A percentile compares a stretch with the other conserved stretches of the same genome.
These are phyloP conservation scores for Sceloporus tristichus DNA, from an alignment of 2,113 vertebrate genomes.

Conservation along the genomic window DNA sequence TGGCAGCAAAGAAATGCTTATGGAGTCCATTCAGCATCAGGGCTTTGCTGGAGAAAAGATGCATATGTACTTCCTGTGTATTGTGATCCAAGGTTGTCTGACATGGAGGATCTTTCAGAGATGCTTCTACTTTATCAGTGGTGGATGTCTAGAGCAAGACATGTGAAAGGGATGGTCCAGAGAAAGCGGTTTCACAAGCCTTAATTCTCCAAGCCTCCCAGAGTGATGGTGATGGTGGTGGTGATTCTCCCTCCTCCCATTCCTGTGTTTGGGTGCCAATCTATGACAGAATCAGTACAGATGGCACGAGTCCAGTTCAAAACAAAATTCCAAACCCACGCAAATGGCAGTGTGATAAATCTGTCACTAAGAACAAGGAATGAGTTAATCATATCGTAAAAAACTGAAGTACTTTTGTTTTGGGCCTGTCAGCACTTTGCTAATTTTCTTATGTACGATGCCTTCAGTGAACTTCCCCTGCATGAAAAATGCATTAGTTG, in stretches of 20 bases:
- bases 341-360: not conserved
- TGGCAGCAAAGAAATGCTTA: not conserved
- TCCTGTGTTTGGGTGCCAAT: not conserved
- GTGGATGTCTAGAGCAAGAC: not conserved
- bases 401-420: not conserved
- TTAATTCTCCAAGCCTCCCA: not conserved
- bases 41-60: not conserved
- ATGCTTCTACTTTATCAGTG: too few species aligned
- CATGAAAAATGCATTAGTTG: constrained; percentile 19
- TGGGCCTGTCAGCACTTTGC: not conserved
- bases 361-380: not conserved
- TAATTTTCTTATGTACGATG: not conserved
- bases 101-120: not conserved
- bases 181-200: not conserved
- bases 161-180: not conserved
- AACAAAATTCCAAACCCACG: not conserved
- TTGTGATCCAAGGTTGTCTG: not conserved
- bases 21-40: not conserved
- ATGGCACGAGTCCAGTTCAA: not conserved
- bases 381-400: not conserved
- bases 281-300: not conserved
- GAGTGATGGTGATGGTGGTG: not conserved
- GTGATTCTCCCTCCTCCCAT: not conserved
- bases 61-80: not conserved
- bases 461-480: not conserved